Conservation (phyloP, 2,797 vertebrate genomes). For the Trichosurus vulpecula region DNA sequence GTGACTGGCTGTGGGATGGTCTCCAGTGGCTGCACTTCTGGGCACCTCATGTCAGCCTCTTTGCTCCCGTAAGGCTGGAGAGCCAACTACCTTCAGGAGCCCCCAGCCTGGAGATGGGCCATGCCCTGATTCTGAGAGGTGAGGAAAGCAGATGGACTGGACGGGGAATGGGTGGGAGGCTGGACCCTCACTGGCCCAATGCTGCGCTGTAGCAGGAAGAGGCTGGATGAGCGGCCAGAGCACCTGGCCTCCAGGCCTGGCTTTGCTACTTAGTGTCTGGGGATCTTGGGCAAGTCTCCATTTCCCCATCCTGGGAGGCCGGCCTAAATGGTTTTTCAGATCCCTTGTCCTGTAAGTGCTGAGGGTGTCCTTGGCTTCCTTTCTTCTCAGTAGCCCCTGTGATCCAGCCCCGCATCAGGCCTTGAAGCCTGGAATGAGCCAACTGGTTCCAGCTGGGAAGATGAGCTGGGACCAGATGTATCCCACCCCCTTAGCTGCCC, state of each 20-base stretch:
- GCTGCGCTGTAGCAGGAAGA: too few species aligned
- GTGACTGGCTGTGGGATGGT: not conserved
- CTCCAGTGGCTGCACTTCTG: not conserved
- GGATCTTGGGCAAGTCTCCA: not conserved
- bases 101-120: not conserved
- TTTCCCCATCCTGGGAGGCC: not conserved
- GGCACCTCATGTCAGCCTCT: not conserved
- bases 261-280: not conserved
- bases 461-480: constrained; percentile 21
- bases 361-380: not conserved
- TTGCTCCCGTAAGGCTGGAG: constrained; percentile 49
- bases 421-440: constrained; percentile 58
- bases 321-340: not conserved
- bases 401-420: constrained; percentile 11
- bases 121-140: constrained; percentile 57
- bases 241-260: too few species aligned
- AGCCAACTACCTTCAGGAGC: constrained; percentile 3
- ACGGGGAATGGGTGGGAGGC: not conserved
- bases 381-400: constrained; percentile 3
- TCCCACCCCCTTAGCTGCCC: not conserved
- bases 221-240: too few species aligned
- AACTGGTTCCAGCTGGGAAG: constrained; percentile 38
- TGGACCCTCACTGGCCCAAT: not conserved
- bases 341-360: not conserved
- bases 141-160: not conserved